Conservation (phyloP, 2,113 vertebrate genomes). For the Varanus komodoensis region DNA sequence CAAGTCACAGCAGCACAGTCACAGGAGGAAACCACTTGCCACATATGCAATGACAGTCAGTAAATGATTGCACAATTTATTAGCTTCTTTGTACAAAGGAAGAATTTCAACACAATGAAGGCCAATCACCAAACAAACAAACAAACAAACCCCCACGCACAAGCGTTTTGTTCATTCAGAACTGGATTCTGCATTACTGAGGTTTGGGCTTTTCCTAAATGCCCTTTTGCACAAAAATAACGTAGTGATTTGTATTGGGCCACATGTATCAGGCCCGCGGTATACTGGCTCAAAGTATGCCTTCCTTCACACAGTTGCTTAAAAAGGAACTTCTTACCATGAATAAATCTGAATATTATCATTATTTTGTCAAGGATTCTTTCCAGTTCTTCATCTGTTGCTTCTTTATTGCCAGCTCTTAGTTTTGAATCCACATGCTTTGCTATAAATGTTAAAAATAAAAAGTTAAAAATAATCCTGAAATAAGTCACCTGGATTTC, state of each 20-base stretch:
- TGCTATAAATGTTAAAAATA: slow-evolving; percentile 71
- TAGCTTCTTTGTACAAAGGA: background rate
- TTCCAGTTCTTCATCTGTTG: slow-evolving; percentile 86
- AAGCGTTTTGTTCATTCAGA: background rate
- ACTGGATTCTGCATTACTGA: background rate
- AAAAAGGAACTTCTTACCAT: slow-evolving; percentile 73
- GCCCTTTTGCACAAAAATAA: background rate
- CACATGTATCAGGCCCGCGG: background rate
- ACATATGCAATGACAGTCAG: background rate
- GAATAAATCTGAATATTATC: slow-evolving; percentile 88
- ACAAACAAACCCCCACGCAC: background rate
- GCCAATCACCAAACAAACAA: background rate
- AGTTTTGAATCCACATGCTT: slow-evolving; percentile 87
- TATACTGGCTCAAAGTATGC: background rate
- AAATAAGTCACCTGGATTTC: slow-evolving; percentile 1
- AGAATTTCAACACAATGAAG: background rate
- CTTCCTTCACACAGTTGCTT: background rate
- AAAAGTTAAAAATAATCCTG: slow-evolving; percentile 41
- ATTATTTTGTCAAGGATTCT: slow-evolving; percentile 87
- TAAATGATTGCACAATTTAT: background rate
- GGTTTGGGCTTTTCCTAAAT: background rate
- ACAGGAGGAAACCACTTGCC: background rate
- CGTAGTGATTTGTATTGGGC: background rate
- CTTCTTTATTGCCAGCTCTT: slow-evolving; percentile 86
- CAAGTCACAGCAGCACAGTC: background rate